A percentile compares a stretch with the other conserved stretches of the same genome.
These are phyloP conservation scores for Plutella xylostella DNA, from an alignment of 2,888 invertebrate genomes.

Conservation along the genomic window DNA sequence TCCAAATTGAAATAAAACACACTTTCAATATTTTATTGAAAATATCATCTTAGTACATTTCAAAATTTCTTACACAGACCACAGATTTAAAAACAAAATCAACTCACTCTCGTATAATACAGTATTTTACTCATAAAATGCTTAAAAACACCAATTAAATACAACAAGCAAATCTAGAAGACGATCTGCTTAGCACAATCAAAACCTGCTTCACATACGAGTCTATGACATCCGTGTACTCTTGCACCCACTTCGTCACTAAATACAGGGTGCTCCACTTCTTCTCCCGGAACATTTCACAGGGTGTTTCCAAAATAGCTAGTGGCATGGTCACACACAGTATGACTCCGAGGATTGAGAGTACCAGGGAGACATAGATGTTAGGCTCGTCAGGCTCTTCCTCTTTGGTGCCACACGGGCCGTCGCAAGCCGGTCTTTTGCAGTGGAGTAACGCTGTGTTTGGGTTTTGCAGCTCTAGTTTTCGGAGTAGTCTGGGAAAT, in stretches of 20 bases:
- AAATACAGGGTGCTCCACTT: constrained; percentile 19
- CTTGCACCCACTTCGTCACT: constrained; percentile 22
- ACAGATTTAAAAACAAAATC: no score
- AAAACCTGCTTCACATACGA: no score
- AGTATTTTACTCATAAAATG: no score
- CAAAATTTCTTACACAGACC: no score
- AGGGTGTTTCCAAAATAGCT: constrained; percentile 27
- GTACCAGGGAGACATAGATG: constrained; percentile 28
- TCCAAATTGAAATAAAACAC: no score
- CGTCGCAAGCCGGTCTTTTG: neutral
- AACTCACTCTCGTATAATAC: no score
- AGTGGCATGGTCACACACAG: constrained; percentile 34
- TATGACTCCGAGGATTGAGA: constrained; percentile 29
- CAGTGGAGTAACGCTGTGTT: neutral
- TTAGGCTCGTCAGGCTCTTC: constrained; percentile 13
- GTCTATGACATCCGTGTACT: no score
- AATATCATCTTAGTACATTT: no score
- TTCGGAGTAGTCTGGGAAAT: constrained; percentile 2
- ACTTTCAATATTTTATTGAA: no score
- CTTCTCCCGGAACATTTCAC: constrained; percentile 24
- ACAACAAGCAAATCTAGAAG: no score
- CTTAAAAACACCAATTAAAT: no score
- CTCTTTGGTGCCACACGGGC: neutral
- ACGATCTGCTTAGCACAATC: no score
- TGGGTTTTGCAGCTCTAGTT: neutral